Evolutionary conservation across 2,888 invertebrate genomes (phyloP).

Genomic region (Malachius bipustulatus): DNA sequence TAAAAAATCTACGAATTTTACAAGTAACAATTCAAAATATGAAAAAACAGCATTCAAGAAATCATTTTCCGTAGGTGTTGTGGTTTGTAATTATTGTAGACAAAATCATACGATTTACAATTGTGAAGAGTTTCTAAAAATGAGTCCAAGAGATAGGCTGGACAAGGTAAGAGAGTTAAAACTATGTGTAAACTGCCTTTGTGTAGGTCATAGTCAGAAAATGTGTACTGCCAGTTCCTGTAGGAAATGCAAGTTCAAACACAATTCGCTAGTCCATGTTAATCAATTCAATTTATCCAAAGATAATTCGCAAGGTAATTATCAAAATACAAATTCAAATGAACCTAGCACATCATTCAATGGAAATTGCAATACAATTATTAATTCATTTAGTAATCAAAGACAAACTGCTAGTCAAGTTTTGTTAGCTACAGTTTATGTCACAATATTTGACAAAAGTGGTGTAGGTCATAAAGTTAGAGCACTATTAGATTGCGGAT

Average conservation of each 20-base stretch:
- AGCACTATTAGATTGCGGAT: slow-evolving; percentile 8
- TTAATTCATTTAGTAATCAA: no score
- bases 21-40: slow-evolving; percentile 13
- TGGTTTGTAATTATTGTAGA: slow-evolving; percentile 7
- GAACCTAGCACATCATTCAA: no score
- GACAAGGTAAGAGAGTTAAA: slow-evolving; percentile 6
- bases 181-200: slow-evolving; percentile 6
- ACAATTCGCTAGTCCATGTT: no score
- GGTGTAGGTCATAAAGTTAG: slow-evolving; percentile 5
- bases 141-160: background rate
- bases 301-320: no score
- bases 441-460: no score
- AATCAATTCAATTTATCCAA: no score
- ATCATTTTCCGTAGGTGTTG: background rate
- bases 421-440: no score
- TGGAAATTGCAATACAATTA: no score
- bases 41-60: background rate
- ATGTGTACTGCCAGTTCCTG: slow-evolving; percentile 6
- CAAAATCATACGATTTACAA: slow-evolving; percentile 9
- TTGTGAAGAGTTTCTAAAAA: slow-evolving; percentile 8
- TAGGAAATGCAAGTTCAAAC: slow-evolving; percentile 9
- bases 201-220: background rate
- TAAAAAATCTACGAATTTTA: slow-evolving; percentile 16
- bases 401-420: no score
- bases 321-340: no score